phyloP scores from a whole-genome alignment of 2,888 invertebrate genomes.

The Xestia c-nigrum region DNA sequence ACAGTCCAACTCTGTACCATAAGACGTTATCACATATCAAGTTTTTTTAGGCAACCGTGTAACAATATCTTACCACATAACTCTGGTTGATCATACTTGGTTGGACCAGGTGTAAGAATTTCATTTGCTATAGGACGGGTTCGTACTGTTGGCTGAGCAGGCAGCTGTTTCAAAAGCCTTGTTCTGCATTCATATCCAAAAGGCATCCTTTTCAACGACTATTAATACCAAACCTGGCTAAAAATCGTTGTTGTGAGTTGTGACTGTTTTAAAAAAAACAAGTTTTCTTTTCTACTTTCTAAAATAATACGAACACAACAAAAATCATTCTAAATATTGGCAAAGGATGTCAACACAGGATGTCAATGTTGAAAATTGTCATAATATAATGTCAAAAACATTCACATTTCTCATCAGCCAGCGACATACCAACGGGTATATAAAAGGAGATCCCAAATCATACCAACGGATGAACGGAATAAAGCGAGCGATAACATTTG shows the following conservation, averaged over 20 bases:
- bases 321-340: background rate
- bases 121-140: constrained; percentile 62
- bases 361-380: constrained; percentile 17
- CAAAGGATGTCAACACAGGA: too few relatives aligned
- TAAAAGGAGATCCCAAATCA: constrained; percentile 64
- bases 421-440: constrained; percentile 33
- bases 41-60: background rate
- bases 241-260: background rate
- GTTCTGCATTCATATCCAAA: constrained; percentile 83
- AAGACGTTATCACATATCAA: background rate
- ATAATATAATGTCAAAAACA: constrained; percentile 45
- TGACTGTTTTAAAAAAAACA: background rate
- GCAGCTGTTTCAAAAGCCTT: constrained; percentile 79
- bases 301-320: background rate
- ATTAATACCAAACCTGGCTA: background rate
- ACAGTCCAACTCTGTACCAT: background rate
- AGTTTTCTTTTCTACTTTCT: too few relatives aligned
- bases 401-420: constrained; percentile 47
- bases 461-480: constrained; percentile 53
- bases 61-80: constrained; percentile 75
- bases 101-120: constrained; percentile 74
- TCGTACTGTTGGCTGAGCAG: constrained; percentile 74
- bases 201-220: constrained; percentile 70
- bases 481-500: constrained; percentile 68
- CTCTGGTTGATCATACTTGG: constrained; percentile 76